Base-by-base conservation (phyloP, 2,888 invertebrate genomes). In the Tipula confusa region DNA sequence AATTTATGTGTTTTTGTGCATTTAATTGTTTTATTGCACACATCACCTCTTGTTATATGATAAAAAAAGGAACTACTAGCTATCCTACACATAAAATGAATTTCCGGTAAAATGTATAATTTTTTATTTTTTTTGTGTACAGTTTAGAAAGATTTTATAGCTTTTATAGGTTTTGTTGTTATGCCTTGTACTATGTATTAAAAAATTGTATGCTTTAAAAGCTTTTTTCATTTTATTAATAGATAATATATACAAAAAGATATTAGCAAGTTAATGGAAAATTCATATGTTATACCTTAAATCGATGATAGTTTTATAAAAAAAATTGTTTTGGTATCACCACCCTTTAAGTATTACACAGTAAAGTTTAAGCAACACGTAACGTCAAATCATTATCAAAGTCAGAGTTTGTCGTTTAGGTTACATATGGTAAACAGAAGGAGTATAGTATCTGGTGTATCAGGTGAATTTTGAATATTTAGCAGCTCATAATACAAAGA, bases 181-280 rank as follows among this genome's bases (percentile, higher is more conserved):
- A 24, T 15, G 9, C 13, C 24, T 64, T 64, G 64, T 15, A 64
- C 64, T 64, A 64, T 7, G n/a, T n/a, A n/a, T n/a, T n/a, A 24
- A 64, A 18, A 64, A 64, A 24, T 9, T 64, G 9, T 24, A 64
- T 24, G 9, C 64, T 64, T 64, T 64, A 64, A 64, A 64, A 64
- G 64, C 64, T 64, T 64, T 64, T 43, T 38, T n/a, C n/a, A n/a
- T n/a, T 64, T 64, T 64, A 64, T 64, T 64, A 64, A 64, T 64
- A 64, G 24, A 64, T n/a, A n/a, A n/a, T 64, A 9, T 64, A 24
- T 64, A 24, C 24, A 1, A 24, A 43, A 43, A 64, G 64, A 24
- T 64, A 64, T 64, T 64, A 64, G 18, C 64, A 64, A 64, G 24
- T 64, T 64, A 64, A 64, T 64, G 18, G 64, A 9, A 64, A 64